Percentiles rank a stretch among this genome's conserved stretches.
phyloP scores from a whole-genome alignment of 2,797 vertebrate genomes.

The Synanceia verrucosa region DNA sequence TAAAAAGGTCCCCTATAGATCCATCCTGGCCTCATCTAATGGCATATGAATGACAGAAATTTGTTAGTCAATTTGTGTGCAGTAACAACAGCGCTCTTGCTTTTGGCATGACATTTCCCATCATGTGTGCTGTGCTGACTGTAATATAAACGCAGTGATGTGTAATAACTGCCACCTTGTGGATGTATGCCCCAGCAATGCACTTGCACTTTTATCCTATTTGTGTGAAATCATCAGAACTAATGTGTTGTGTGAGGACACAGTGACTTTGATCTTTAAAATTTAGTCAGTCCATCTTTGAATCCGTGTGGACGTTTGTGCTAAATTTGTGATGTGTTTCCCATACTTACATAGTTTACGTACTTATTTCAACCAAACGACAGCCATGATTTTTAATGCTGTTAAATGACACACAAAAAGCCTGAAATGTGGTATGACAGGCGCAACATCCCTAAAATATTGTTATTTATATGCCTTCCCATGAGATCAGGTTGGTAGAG shows the following conservation, averaged over 20 bases:
- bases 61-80: neutral
- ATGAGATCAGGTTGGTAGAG: conserved; percentile 12
- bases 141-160: neutral
- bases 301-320: neutral
- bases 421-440: neutral
- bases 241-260: neutral
- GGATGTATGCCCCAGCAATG: neutral
- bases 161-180: neutral
- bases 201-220: neutral
- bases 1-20: conserved; percentile 42
- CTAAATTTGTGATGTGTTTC: neutral
- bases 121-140: neutral
- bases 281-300: neutral
- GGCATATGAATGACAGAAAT: neutral
- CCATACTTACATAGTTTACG: neutral
- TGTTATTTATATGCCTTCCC: neutral
- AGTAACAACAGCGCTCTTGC: neutral
- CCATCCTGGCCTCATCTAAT: neutral
- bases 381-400: too few species aligned
- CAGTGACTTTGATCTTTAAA: neutral
- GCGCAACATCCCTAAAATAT: neutral
- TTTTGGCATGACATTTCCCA: neutral
- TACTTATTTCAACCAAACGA: neutral
- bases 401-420: neutral
- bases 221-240: neutral